phyloP scores from a whole-genome alignment of 2,113 vertebrate species.

The Semnopithecus entellus region DNA sequence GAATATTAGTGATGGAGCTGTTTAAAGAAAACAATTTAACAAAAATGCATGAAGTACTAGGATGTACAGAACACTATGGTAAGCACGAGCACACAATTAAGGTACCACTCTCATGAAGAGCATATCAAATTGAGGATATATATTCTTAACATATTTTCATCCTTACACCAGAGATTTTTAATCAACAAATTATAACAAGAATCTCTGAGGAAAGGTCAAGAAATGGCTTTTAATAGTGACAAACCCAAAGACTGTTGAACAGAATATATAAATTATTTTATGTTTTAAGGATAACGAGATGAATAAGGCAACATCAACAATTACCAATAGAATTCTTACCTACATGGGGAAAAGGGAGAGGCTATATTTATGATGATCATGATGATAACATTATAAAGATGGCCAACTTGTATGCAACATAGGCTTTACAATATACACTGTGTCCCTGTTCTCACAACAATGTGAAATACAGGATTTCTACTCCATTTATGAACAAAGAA shows the following conservation, averaged over 20 bases:
- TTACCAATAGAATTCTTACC: not conserved
- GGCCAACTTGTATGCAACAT: not conserved
- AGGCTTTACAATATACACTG: not conserved
- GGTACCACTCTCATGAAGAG: not conserved
- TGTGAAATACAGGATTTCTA: not conserved
- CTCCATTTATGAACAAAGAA: not conserved
- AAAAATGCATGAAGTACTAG: not conserved
- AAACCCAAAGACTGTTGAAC: not conserved
- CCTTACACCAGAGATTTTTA: too few species aligned
- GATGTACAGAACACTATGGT: not conserved
- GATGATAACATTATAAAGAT: not conserved
- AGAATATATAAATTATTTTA: not conserved
- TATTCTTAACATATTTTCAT: too few species aligned
- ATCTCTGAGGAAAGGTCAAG: not conserved
- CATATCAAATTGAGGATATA: not conserved
- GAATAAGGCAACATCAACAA: not conserved
- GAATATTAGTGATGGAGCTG: not conserved
- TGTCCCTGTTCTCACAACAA: not conserved
- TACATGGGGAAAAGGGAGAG: not conserved
- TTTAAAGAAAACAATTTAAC: not conserved
- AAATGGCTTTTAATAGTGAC: not conserved
- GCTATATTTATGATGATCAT: not conserved
- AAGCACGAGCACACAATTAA: not conserved
- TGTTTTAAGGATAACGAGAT: not conserved
- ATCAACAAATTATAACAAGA: not conserved